phyloP scores from a whole-genome alignment of 35 echinoderm and acorn worm genomes.

The Hemicentrotus pulcherrimus region DNA sequence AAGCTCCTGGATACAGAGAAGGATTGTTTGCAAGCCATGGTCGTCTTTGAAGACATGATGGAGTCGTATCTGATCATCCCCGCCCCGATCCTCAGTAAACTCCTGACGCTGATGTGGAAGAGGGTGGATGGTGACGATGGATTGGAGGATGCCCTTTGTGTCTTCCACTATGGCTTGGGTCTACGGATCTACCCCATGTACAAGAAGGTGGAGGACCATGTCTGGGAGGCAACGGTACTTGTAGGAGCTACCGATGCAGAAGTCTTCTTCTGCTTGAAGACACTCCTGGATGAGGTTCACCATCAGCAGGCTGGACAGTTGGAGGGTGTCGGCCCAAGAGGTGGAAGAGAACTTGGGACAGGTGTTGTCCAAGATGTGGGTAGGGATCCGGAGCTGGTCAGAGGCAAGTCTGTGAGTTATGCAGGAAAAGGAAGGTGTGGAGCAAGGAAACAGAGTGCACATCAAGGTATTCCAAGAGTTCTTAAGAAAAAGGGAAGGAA shows the following conservation, averaged over 20 bases:
- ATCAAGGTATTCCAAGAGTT: not conserved
- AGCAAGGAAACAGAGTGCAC: not conserved
- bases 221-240: not conserved
- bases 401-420: not conserved
- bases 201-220: not conserved
- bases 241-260: conserved; percentile 23
- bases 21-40: not conserved
- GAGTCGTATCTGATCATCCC: not conserved
- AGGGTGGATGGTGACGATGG: not conserved
- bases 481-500: not conserved
- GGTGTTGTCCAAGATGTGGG: not conserved
- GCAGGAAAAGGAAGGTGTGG: not conserved
- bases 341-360: not conserved
- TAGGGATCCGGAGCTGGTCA: not conserved
- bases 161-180: conserved; percentile 13
- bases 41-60: conserved; percentile 17
- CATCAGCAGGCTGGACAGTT: not conserved
- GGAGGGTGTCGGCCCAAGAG: not conserved
- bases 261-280: conserved; percentile 23
- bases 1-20: not conserved
- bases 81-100: not conserved
- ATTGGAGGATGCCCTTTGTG: conserved; percentile 1
- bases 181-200: conserved; percentile 8
- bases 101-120: conserved; percentile 26
- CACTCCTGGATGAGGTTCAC: not conserved